Evolutionary conservation across 2,888 invertebrate genomes (phyloP), one percentile per base, ranked within the genome.

Genomic region (Meiosimyza decipiens): DNA sequence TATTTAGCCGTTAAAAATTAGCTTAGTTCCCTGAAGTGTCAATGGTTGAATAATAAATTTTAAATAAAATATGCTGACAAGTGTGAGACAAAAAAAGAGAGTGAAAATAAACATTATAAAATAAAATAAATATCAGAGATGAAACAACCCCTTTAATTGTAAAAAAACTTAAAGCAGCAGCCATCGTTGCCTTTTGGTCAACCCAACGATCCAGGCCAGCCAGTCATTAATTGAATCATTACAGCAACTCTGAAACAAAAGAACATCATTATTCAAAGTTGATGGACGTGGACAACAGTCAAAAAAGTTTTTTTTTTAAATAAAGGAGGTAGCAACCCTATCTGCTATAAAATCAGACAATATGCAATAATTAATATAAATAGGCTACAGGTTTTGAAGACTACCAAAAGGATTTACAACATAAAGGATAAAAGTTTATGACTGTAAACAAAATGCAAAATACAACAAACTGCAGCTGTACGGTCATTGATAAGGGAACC

Each of bases 211-310:
- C 55, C 16, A 33, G 54, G 16, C 13, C 13, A 15, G 75, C 77
- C 77, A 72, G 72, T 69, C 75, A 79, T 80, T 82, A 82, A 82
- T 82, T 82, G 81, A 82, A 82, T 82, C 82, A 82, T 82, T 82
- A 78, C 75, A 73, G 73, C 72, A 75, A 71, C 74, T 77, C 71
- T 72, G 62, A 69, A 62, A 76, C 57, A 76, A 74, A 74, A 71
- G 67, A 65, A 72, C 67, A 63, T 72, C 65, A 74, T 67, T 71
- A 73, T 70, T 69, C 59, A 59, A 59, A 68, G 11, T 52, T 49
- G 49, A 49, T 49, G 49, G 15, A 59, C 18, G 55, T 9, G 49
- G 55, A 57, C 57, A 65, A 40, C 40, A 40, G 9, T 40, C 9
- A 40, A 40, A 40, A 40, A 40, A 40, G 40, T 40, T 40, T 40